These are phyloP conservation scores for Diarsia rubi DNA, from an alignment of 2,888 invertebrate species.

Conservation along the genomic window DNA sequence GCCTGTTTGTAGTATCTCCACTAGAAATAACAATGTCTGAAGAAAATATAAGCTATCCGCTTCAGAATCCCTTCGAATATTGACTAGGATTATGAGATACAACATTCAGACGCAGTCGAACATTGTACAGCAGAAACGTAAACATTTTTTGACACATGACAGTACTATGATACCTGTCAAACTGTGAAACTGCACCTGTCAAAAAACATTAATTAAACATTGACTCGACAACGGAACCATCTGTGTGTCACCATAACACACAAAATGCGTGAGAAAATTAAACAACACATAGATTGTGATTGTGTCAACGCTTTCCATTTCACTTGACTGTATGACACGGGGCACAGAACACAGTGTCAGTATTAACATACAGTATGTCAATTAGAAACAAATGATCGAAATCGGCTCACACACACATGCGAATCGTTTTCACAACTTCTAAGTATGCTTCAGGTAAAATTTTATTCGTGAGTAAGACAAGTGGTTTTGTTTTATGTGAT, in stretches of 20 bases:
- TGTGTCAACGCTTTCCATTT: conserved; percentile 77
- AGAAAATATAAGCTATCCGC: background rate
- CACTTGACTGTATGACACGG: conserved; percentile 71
- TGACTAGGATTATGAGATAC: background rate
- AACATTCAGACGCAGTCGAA: conserved; percentile 17
- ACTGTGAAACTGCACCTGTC: conserved; percentile 33
- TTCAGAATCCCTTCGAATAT: background rate
- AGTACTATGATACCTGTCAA: too few species aligned
- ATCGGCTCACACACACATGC: background rate
- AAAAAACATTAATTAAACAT: conserved; percentile 58
- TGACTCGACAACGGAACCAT: conserved; percentile 48
- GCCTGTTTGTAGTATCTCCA: background rate
- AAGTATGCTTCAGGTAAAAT: background rate
- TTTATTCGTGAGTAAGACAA: background rate
- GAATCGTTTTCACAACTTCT: background rate
- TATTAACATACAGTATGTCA: background rate
- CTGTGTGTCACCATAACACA: conserved; percentile 58
- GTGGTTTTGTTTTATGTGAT: too few species aligned
- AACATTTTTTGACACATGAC: conserved; percentile 26
- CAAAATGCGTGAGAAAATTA: conserved; percentile 82
- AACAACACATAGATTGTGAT: conserved; percentile 72
- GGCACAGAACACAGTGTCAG: background rate
- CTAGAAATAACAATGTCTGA: background rate
- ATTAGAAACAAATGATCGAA: background rate
- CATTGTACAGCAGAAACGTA: conserved; percentile 12